Evolutionary conservation across 2,888 invertebrate genomes (phyloP).

Genomic region (Gymnoscelis rufifasciata): DNA sequence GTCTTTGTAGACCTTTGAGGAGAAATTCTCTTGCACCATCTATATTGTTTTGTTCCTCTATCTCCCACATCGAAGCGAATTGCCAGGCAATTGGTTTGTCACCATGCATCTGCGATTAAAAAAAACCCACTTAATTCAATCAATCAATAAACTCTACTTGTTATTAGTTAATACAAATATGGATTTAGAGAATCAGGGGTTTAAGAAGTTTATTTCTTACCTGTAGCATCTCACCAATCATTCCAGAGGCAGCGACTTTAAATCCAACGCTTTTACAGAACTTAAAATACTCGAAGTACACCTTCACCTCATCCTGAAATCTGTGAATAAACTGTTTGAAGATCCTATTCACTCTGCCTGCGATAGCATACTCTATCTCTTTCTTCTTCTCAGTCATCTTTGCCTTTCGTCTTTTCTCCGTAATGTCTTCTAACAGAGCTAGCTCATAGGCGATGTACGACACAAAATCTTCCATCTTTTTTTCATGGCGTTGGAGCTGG

Average conservation of each 20-base stretch:
- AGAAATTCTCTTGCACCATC: slow-evolving; percentile 85
- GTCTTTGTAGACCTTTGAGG: slow-evolving; percentile 86
- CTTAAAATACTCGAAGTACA: slow-evolving; percentile 89
- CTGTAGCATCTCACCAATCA: slow-evolving; percentile 81
- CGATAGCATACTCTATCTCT: slow-evolving; percentile 83
- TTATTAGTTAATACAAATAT: too few relatives aligned
- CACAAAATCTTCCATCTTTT: slow-evolving; percentile 84
- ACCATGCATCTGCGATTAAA: slow-evolving; percentile 79
- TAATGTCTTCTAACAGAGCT: slow-evolving; percentile 82
- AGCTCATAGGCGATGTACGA: slow-evolving; percentile 85
- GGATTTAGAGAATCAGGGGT: too few relatives aligned
- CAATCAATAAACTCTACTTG: too few relatives aligned
- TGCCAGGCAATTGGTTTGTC: slow-evolving; percentile 88
- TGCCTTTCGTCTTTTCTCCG: slow-evolving; percentile 78
- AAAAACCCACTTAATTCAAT: too few relatives aligned
- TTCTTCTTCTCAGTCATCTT: slow-evolving; percentile 80
- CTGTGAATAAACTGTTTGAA: slow-evolving; percentile 84
- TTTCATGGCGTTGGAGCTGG: slow-evolving; percentile 82
- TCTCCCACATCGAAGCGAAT: slow-evolving; percentile 88
- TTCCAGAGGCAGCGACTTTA: slow-evolving; percentile 72
- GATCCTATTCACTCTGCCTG: slow-evolving; percentile 84
- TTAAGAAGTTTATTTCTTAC: slow-evolving; percentile 48
- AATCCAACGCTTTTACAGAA: slow-evolving; percentile 85
- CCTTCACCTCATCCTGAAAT: slow-evolving; percentile 84
- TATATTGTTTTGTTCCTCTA: slow-evolving; percentile 82